These are phyloP conservation scores for Diceros bicornis DNA, from an alignment of 2,797 vertebrate genomes.

Conservation along the genomic window DNA sequence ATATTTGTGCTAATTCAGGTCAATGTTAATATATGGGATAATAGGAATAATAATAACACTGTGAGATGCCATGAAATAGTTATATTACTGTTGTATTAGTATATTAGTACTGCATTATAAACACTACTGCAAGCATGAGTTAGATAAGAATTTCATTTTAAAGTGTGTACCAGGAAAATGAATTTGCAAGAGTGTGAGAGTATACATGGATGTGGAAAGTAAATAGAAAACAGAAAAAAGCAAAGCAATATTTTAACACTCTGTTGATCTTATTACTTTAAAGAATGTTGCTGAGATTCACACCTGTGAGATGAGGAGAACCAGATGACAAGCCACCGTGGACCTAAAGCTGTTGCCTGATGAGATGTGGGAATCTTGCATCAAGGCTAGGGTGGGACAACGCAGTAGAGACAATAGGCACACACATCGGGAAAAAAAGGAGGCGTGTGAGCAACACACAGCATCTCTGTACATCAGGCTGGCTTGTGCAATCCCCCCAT, in stretches of 20 bases:
- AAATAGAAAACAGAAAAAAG: conserved; percentile 10
- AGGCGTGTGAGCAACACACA: neutral
- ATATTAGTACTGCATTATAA: neutral
- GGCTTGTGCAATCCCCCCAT: neutral
- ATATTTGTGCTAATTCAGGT: neutral
- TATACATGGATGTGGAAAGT: neutral
- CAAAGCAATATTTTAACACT: neutral
- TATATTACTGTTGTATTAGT: neutral
- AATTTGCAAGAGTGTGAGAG: neutral
- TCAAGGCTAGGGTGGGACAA: neutral
- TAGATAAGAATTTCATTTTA: conserved; percentile 23
- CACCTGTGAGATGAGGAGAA: neutral
- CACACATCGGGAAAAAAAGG: neutral
- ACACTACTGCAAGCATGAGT: neutral
- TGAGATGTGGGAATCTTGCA: neutral
- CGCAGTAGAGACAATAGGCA: neutral
- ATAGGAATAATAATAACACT: neutral
- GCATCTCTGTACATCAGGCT: neutral
- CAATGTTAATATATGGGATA: neutral
- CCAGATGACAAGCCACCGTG: neutral
- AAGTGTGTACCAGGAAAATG: neutral
- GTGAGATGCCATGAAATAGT: neutral
- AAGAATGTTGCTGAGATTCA: neutral
- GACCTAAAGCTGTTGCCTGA: neutral
- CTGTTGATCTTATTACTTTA: neutral